Evolutionary conservation across 2,113 vertebrate species (phyloP).

Genomic region (Hippocampus guttulatus): DNA sequence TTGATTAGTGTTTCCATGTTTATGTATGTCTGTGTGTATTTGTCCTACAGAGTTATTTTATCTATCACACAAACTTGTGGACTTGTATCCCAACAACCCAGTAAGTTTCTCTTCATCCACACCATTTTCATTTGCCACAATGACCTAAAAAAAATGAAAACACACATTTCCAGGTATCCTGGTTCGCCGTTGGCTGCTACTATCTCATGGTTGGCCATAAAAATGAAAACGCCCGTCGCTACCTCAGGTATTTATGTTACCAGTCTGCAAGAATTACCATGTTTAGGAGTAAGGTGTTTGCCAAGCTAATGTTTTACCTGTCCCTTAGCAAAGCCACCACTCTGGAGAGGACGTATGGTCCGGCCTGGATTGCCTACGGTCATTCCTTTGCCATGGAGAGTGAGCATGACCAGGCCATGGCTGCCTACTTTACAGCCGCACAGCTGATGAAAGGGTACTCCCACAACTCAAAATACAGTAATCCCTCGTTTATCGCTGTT

Average conservation of each 20-base stretch:
- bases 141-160: not conserved
- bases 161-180: constrained; percentile 80
- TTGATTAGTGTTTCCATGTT: not conserved
- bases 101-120: constrained; percentile 72
- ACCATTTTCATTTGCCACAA: not conserved
- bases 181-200: constrained; percentile 99
- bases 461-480: not conserved
- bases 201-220: constrained; percentile 99
- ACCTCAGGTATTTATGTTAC: constrained; percentile 83
- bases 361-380: constrained; percentile 97
- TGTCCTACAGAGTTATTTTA: constrained; percentile 88
- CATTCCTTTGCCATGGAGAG: constrained; percentile 98
- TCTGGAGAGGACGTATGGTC: constrained; percentile 91
- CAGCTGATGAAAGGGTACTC: constrained; percentile 98
- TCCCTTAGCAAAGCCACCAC: constrained; percentile 90
- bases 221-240: constrained; percentile 93
- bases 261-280: not conserved
- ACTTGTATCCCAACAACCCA: constrained; percentile 97
- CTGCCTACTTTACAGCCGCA: constrained; percentile 95
- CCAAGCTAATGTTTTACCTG: not conserved
- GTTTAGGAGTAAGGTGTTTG: not conserved
- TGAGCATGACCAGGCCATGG: constrained; percentile 98
- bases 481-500: too few relatives aligned
- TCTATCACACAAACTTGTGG: constrained; percentile 97
- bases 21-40: constrained; percentile 5